Base-by-base conservation (phyloP, 2,797 vertebrate genomes). In the Rhinogobio ventralis region DNA sequence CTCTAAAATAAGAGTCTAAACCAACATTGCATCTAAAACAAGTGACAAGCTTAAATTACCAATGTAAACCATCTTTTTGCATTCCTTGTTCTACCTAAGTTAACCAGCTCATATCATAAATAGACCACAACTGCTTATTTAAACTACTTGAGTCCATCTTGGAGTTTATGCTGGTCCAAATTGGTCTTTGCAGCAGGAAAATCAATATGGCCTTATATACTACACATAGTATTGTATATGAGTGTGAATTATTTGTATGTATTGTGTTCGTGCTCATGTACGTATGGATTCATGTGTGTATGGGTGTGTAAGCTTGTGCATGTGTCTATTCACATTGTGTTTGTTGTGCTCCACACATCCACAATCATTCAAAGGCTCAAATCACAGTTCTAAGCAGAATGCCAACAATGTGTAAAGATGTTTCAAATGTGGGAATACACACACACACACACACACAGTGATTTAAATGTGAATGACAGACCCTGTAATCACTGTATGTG, bases 381-480 rank as follows among this genome's bases (percentile, higher is more conserved):
- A 88, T 79, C 86, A 88, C 83, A 90, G 88, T 89, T 89, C 78
- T 86, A 87, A 90, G 85, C 64, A 84, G 46, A 83, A 80, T 64
- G 60, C 67, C 87, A 88, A 91, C 90, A 89, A 91, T 90, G 91
- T 91, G 90, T 86, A 92, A 91, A 77, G 89, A 88, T 87, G 89
- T 90, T 89, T 69, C 82, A 84, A 68, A 66, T 80, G 71, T 66
- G 76, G 74, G 23, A 66, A 86, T 19, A 76, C 90, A 87, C 90
- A 84, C 78, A 28, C 57, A 60, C 82, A 77, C 73, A 73, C 75
- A 78, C 62, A 83, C 89, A 89, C 89, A 84, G 55, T 93, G 91
- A 96, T 96, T 95, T 95, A 93, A 95, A 96, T 95, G 91, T 96
- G 95, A 96, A 96, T 95, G 93, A 92, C 92, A 93, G 88, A 84